Evolutionary conservation across 2,888 invertebrate genomes (phyloP), one percentile per base, ranked within the genome.

Genomic region (Phyto melanocephala): DNA sequence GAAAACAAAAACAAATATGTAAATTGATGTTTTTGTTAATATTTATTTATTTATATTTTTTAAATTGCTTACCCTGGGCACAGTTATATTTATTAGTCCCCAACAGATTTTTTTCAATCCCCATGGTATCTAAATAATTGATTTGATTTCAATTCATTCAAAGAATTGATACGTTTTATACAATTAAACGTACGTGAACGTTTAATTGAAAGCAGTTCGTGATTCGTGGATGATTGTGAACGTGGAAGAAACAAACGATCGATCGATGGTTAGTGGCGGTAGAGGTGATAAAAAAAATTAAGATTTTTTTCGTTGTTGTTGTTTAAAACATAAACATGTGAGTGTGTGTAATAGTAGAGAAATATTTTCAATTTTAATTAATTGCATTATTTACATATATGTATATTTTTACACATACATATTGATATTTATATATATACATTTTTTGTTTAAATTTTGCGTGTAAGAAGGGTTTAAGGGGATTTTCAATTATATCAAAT

Each of bases 81-180:
- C 91, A 86, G 91, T 91, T 87, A 91, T 91, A 90, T 91, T 91
- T 88, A 91, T 91, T 86, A 91, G 90, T 87, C 91, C 91, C 91
- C 91, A 91, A 91, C 91, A 91, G 89, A 91, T 91, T 91, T 91
- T 91, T 91, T 91, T 91, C 87, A 91, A 91, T 87, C 91, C 91
- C 91, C 91, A 91, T 90, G 91, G 91, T 88, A 91, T 90, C 91
- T 91, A 90, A 87, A 84, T 85, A 71, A 63, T 56, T 63, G 42
- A 68, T 74, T 65, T 77, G 22, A 50, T 60, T 62, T 68, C 8
- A 52, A 45, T 60, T 58, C 2, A 68, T 68, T 58, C 47, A 56
- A 65, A 45, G 60, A 15, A 45, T 74, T 56, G 17, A 47, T 58
- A 37, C 35, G 8, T 65, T 76, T 60, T 11, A 50, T 28, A 56